Evolutionary conservation across 2,888 invertebrate genomes (phyloP).

Genomic region (Phyllotreta cruciferae): DNA sequence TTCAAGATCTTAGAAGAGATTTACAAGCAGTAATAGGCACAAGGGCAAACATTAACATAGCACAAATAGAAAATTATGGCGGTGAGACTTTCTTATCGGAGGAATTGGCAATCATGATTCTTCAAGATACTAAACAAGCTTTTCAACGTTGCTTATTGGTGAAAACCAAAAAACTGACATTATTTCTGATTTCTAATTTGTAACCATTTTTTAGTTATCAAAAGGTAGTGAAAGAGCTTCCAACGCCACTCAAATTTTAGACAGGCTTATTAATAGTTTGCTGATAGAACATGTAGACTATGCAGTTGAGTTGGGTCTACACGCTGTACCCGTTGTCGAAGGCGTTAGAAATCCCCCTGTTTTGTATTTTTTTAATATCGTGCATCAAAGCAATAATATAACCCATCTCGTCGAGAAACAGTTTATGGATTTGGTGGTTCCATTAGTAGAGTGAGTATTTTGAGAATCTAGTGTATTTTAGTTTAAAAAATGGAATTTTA

Average conservation of each 20-base stretch:
- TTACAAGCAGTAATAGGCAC: constrained; percentile 92
- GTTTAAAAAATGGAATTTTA: not conserved
- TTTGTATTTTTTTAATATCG: constrained; percentile 91
- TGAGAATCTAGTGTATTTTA: not conserved
- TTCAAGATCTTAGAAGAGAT: constrained; percentile 92
- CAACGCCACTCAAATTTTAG: constrained; percentile 83
- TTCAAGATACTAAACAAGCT: constrained; percentile 90
- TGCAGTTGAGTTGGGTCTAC: constrained; percentile 91
- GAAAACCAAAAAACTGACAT: constrained; percentile 38
- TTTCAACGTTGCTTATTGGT: constrained; percentile 87
- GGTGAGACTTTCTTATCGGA: constrained; percentile 97
- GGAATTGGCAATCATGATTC: constrained; percentile 87
- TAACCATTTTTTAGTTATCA: constrained; percentile 68
- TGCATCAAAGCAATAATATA: constrained; percentile 92
- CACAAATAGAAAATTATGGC: constrained; percentile 94
- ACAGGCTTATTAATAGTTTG: constrained; percentile 83
- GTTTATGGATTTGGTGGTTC: constrained; percentile 87
- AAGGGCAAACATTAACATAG: constrained; percentile 90
- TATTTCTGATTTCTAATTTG: constrained; percentile 12
- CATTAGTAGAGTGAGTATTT: constrained; percentile 78
- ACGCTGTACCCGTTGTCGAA: constrained; percentile 88
- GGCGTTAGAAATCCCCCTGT: constrained; percentile 80
- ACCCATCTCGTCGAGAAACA: constrained; percentile 93
- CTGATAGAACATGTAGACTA: constrained; percentile 95
- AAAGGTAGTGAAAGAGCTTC: constrained; percentile 76